phyloP scores from a whole-genome alignment of 2,113 vertebrate genomes.

The Bucco capensis region DNA sequence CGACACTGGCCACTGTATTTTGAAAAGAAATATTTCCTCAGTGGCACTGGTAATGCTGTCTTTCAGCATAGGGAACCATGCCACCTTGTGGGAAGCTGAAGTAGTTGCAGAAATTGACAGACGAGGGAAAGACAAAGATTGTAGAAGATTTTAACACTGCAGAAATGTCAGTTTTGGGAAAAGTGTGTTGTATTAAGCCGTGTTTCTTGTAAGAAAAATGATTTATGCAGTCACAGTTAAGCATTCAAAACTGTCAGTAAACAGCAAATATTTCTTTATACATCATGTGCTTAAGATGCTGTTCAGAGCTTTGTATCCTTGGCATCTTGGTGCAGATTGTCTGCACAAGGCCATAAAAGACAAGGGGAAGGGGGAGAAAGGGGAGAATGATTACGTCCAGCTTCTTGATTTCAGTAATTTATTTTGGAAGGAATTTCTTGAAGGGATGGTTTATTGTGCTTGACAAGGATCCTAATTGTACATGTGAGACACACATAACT shows the following conservation, averaged over 20 bases:
- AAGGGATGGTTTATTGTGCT: background rate
- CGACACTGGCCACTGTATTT: background rate
- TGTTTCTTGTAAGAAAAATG: background rate
- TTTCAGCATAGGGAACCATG: conserved; percentile 44
- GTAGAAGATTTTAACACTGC: background rate
- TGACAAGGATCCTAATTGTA: background rate
- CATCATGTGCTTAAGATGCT: background rate
- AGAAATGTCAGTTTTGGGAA: background rate
- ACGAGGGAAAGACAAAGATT: too few relatives aligned
- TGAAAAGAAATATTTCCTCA: background rate
- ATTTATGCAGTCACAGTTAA: background rate
- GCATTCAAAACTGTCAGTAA: background rate
- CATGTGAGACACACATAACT: background rate
- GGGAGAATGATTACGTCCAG: background rate
- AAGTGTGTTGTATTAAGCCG: background rate
- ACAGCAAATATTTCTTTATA: background rate
- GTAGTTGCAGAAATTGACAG: too few relatives aligned
- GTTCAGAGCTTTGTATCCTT: background rate
- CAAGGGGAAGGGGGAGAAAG: background rate
- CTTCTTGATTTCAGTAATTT: conserved; percentile 1
- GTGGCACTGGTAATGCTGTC: background rate
- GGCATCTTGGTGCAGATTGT: background rate
- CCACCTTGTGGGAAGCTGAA: conserved; percentile 64
- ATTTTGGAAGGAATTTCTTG: background rate
- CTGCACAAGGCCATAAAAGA: background rate